Evolutionary conservation across 2,113 vertebrate genomes (phyloP), one percentile per base, ranked within the genome.

Genomic region (Alaudala cheleensis): DNA sequence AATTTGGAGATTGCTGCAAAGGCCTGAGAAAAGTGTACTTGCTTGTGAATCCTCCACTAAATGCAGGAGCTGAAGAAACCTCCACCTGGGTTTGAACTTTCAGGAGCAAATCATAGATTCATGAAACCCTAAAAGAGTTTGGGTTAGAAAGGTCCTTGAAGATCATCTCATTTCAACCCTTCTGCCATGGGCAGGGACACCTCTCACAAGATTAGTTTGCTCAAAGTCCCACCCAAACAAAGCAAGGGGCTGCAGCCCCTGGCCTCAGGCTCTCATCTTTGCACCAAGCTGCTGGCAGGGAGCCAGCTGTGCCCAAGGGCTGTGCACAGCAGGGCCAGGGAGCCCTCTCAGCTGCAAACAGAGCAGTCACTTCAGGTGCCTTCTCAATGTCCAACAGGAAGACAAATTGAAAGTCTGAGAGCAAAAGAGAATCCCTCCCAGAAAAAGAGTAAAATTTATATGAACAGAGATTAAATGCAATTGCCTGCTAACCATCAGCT

Each of bases 401-500:
- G 54, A 77, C 4, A 77, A 72, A 77, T 33, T 34, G 24, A 56
- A 91, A 81, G 64, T 21, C 50, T 67, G 25, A 86, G 34, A 73
- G 62, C 14, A 51, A 71, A 86, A 53, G 60, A 77, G 71, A 88
- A 58, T 66, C 28, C 70, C 10, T 18, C 14, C 15, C 10, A 77
- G 58, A 86, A n/a, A 24, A 88, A 40, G 20, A 56, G 33, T 64
- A 50, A 26, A 73, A 73, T 77, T 88, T 82, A 56, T 4, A 0
- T 34, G 50, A 80, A 34, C 28, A 71, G 21, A 67, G 69, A 86
- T 92, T 78, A 80, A 95, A 77, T 51, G 70, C 12, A 80, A 51
- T 50, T 88, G 58, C 28, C 50, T 60, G 51, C 66, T 90, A 91
- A 92, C 54, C 22, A n/a, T 71, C 71, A 83, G 71, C 67, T 83